These are phyloP conservation scores for Kryptolebias ocellatus DNA, from an alignment of 2,797 vertebrate genomes.

Conservation along the genomic window DNA sequence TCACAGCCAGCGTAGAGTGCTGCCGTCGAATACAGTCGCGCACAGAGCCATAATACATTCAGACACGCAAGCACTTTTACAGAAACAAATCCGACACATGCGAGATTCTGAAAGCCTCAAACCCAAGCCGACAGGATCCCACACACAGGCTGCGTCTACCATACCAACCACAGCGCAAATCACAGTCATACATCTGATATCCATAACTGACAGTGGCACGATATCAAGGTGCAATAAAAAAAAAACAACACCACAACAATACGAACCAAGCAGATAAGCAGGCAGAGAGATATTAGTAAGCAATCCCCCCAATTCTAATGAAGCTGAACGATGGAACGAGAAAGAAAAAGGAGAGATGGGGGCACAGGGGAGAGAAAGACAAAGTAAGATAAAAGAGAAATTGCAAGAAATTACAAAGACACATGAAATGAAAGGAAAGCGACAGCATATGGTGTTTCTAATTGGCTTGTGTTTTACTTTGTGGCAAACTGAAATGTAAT, in stretches of 20 bases:
- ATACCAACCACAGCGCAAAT: conserved; percentile 41
- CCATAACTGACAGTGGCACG: conserved; percentile 53
- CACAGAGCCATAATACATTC: conserved; percentile 53
- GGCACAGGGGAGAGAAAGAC: conserved; percentile 42
- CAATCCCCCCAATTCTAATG: conserved; percentile 83
- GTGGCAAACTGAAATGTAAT: background rate
- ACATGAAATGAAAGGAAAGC: conserved; percentile 38
- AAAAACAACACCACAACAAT: conserved; percentile 67
- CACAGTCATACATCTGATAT: conserved; percentile 60
- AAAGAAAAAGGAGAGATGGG: conserved; percentile 57
- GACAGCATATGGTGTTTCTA: conserved; percentile 8
- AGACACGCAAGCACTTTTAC: conserved; percentile 58
- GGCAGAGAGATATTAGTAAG: conserved; percentile 78
- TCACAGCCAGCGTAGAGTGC: conserved; percentile 32
- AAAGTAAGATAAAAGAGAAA: conserved; percentile 55
- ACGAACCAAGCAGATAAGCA: conserved; percentile 87
- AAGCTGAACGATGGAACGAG: conserved; percentile 60
- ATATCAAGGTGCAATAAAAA: conserved; percentile 59
- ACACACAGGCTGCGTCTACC: conserved; percentile 31
- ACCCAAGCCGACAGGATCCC: background rate
- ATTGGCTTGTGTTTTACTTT: conserved; percentile 2
- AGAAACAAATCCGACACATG: conserved; percentile 58
- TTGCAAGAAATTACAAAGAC: conserved; percentile 37
- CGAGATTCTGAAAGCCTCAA: conserved; percentile 44
- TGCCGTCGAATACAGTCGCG: conserved; percentile 60